Evolutionary conservation across 2,113 vertebrate genomes (phyloP), one percentile per base, ranked within the genome.

Genomic region (Carassius auratus): DNA sequence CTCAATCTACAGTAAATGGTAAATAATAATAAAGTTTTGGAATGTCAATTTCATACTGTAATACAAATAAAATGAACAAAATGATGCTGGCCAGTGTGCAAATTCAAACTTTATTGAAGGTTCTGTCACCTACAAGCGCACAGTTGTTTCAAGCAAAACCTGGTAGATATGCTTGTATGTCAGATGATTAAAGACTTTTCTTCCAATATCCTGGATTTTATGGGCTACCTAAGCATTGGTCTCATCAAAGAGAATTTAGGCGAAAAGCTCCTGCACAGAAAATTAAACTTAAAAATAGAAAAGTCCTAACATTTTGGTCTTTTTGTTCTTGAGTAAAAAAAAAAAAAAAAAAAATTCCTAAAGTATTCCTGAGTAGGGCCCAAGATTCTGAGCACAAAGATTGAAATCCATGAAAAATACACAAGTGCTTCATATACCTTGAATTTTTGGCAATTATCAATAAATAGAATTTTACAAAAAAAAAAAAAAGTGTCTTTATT

Each of bases 51-150:
- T n/a, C 36, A 73, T 13, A 73, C 5, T 6, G 19, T 2, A n/a
- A 19, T n/a, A 73, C 69, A 48, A 45, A 73, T 13, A 7, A 73
- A 73, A 74, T 69, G 66, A 66, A 36, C 3, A 52, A 50, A 75
- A 30, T 17, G 17, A 15, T n/a, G 17, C n/a, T 61, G 59, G 61
- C 36, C 42, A 68, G 26, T 73, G 79, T 73, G 79, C 79, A 85
- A 88, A 85, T 61, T 85, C 26, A 77, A 85, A 85, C 57, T 88
- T 88, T 88, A 87, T 85, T 87, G 61, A 85, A 77, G 52, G 52
- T 30, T 61, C 52, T 77, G 61, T 69, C 71, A 30, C 38, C 78
- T 77, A 82, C 42, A 83, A 42, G 66, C 33, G 52, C 86, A 85
- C 86, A 85, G 8, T 77, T 10, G 15, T 64, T 75, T 81, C 8